phyloP scores from a whole-genome alignment of 2,888 invertebrate genomes.

The Calliphora vomitoria region DNA sequence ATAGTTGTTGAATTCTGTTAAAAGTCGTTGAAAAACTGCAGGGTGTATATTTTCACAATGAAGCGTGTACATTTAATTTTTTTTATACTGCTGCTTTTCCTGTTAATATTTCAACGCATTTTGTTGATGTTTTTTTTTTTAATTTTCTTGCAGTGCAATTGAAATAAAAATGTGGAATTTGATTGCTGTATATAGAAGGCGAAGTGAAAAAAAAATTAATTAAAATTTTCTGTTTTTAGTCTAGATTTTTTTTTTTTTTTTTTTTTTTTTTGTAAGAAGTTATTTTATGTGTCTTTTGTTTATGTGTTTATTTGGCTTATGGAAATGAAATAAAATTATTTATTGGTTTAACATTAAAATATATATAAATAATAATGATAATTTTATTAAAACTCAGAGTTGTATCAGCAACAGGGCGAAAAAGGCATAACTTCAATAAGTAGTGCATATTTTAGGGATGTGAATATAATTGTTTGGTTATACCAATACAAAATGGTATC shows the following conservation, averaged over 20 bases:
- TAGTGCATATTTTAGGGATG: no score
- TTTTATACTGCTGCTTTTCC: background rate
- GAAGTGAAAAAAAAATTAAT: background rate
- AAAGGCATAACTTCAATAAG: no score
- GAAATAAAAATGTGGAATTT: background rate
- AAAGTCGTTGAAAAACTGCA: constrained; percentile 14
- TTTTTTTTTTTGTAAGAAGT: background rate
- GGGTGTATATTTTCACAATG: background rate
- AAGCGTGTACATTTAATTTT: background rate
- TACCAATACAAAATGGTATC: no score
- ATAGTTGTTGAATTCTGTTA: constrained; percentile 5
- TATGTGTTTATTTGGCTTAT: background rate
- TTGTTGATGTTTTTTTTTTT: background rate
- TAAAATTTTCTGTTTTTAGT: background rate
- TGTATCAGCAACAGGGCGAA: no score
- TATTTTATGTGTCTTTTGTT: background rate
- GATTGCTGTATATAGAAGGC: background rate
- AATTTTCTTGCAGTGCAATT: background rate
- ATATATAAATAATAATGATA: no score
- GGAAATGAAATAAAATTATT: background rate
- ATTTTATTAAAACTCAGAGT: no score
- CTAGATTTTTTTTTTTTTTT: background rate
- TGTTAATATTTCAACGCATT: background rate
- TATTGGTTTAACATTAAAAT: no score
- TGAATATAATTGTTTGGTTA: no score